phyloP scores from a whole-genome alignment of 2,797 vertebrate genomes.

The Carapus acus region DNA sequence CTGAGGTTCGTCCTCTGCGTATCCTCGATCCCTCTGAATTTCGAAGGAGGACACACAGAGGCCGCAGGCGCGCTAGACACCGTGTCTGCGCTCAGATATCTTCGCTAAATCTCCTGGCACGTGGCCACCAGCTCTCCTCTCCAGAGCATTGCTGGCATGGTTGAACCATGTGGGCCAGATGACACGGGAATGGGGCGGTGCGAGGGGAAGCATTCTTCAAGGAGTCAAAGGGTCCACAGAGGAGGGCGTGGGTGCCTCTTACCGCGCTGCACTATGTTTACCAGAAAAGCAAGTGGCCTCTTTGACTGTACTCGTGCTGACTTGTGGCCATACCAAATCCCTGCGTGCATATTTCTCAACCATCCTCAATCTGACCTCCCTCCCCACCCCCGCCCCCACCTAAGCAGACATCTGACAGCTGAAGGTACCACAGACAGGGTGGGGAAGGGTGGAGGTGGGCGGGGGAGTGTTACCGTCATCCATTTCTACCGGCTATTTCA shows the following conservation, averaged over 20 bases:
- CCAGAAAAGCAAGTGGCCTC: slow-evolving; percentile 36
- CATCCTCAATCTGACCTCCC: slow-evolving; percentile 42
- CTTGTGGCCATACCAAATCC: slow-evolving; percentile 27
- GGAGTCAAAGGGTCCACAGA: slow-evolving; percentile 51
- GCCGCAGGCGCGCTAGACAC: slow-evolving; percentile 31
- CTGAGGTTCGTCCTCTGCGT: not conserved
- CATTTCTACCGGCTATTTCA: slow-evolving; percentile 53
- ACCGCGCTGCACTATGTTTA: slow-evolving; percentile 66
- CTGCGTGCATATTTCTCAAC: slow-evolving; percentile 42
- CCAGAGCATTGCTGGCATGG: slow-evolving; percentile 50
- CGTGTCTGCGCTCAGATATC: slow-evolving; percentile 48
- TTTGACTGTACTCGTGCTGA: slow-evolving; percentile 31
- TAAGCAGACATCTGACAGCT: slow-evolving; percentile 52
- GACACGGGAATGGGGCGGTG: slow-evolving; percentile 53
- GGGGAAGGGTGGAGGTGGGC: slow-evolving; percentile 9
- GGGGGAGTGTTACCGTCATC: slow-evolving; percentile 35
- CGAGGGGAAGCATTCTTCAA: slow-evolving; percentile 66
- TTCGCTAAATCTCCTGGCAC: slow-evolving; percentile 49
- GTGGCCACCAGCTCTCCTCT: slow-evolving; percentile 44
- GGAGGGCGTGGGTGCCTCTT: slow-evolving; percentile 48
- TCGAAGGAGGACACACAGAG: not conserved
- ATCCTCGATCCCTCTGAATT: slow-evolving; percentile 11
- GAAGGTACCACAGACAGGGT: slow-evolving; percentile 35
- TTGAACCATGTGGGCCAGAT: slow-evolving; percentile 42
- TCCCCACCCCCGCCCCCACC: slow-evolving; percentile 3